Evolutionary conservation across 2,797 vertebrate genomes (phyloP).

Genomic region (Sebastes itinus): DNA sequence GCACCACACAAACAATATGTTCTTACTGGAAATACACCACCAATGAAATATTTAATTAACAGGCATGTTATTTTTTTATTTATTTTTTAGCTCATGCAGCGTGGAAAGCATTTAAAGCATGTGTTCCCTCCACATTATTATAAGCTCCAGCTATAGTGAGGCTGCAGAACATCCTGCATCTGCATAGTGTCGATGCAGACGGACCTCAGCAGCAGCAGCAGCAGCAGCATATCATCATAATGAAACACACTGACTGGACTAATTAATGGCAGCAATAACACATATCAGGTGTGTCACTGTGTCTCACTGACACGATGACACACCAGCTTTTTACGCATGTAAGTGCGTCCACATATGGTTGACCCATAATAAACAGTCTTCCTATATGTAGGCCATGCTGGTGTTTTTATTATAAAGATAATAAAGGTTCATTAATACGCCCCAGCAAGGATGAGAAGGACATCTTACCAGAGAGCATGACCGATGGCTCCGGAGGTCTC

Average conservation of each 20-base stretch:
- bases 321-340: not conserved
- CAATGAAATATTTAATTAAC: not conserved
- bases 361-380: not conserved
- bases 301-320: constrained; percentile 10
- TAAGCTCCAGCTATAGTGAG: constrained; percentile 9
- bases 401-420: not conserved
- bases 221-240: not conserved
- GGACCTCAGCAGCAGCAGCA: not conserved
- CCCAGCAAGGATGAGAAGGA: constrained; percentile 51
- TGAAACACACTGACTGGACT: constrained; percentile 14
- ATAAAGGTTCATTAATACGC: constrained; percentile 23
- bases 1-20: not conserved
- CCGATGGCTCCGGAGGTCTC: constrained; percentile 72
- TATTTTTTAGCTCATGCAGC: not conserved
- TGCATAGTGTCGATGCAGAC: constrained; percentile 49
- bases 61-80: constrained; percentile 8
- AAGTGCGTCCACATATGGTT: not conserved
- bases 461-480: constrained; percentile 77
- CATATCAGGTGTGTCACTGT: constrained; percentile 59
- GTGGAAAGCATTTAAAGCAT: constrained; percentile 10
- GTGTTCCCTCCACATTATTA: constrained; percentile 17
- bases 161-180: constrained; percentile 44
- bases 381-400: not conserved
- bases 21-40: not conserved
- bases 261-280: constrained; percentile 36